Conservation (phyloP, 2,888 invertebrate species). For the Suillia variegata region DNA sequence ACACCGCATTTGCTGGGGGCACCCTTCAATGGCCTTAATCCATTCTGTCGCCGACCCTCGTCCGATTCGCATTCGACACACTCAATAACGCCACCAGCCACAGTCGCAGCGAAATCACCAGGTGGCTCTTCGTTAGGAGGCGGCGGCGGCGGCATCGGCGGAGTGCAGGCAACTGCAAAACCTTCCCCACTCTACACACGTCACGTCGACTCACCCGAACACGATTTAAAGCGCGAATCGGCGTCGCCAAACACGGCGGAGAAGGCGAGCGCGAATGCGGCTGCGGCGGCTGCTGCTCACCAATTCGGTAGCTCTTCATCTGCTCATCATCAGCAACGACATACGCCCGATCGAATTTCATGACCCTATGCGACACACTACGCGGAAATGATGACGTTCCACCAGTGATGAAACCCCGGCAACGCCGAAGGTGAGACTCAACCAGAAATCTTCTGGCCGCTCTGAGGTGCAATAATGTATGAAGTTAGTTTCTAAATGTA, state of each 20-base stretch:
- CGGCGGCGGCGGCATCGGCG: conserved; percentile 25
- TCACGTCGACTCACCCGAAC: conserved; percentile 40
- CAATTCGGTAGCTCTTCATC: conserved; percentile 27
- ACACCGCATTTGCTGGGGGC: conserved; percentile 57
- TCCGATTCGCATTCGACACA: conserved; percentile 65
- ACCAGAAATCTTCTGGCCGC: neutral
- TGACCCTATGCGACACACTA: conserved; percentile 57
- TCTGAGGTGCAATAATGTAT: conserved; percentile 24
- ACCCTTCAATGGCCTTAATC: conserved; percentile 61
- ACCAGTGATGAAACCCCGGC: conserved; percentile 38
- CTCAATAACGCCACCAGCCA: conserved; percentile 62
- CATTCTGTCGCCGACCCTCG: conserved; percentile 58
- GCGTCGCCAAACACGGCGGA: conserved; percentile 15
- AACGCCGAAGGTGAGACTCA: neutral
- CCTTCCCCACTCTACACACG: conserved; percentile 29
- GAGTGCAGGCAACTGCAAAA: conserved; percentile 25
- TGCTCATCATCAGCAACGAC: conserved; percentile 33
- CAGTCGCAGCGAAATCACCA: conserved; percentile 35
- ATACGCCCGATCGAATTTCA: conserved; percentile 57
- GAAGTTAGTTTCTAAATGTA: no score
- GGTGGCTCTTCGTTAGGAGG: conserved; percentile 28
- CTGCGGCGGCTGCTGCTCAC: conserved; percentile 12
- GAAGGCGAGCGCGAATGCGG: neutral
- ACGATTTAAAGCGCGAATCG: conserved; percentile 13
- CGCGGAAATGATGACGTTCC: conserved; percentile 52